Conservation (phyloP, 2,113 vertebrate species). For the Lynx canadensis region DNA sequence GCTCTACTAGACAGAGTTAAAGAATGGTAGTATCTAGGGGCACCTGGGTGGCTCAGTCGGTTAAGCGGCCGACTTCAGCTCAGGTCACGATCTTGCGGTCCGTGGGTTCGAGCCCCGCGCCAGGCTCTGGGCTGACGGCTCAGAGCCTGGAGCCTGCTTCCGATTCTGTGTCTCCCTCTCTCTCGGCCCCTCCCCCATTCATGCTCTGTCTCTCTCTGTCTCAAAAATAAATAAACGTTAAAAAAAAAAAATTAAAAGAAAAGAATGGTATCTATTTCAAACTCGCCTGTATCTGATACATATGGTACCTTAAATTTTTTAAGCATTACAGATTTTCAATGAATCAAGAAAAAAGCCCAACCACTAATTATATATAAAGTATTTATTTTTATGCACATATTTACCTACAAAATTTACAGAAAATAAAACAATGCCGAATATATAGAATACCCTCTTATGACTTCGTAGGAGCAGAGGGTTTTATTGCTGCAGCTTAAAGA, state of each 20-base stretch:
- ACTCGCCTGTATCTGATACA: background rate
- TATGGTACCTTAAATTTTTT: background rate
- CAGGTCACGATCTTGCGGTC: no score
- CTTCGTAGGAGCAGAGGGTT: constrained; percentile 72
- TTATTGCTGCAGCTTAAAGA: constrained; percentile 70
- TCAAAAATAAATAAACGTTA: no score
- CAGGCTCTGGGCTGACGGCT: no score
- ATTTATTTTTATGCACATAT: constrained; percentile 87
- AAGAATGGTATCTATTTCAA: background rate
- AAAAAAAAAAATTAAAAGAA: no score
- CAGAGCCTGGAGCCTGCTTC: no score
- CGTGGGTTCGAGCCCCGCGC: no score
- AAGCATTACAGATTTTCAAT: background rate
- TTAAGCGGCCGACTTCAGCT: no score
- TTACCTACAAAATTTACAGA: constrained; percentile 88
- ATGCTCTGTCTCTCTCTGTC: no score
- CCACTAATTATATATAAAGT: constrained; percentile 84
- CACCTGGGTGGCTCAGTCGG: no score
- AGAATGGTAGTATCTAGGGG: background rate
- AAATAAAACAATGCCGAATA: constrained; percentile 80
- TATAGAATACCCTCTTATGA: constrained; percentile 69
- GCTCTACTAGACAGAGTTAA: background rate
- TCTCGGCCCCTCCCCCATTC: no score
- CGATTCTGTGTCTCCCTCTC: no score
- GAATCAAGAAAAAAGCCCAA: constrained; percentile 67